Base-by-base conservation (phyloP, 2,888 invertebrate genomes). In the Agriopis leucophaearia region DNA sequence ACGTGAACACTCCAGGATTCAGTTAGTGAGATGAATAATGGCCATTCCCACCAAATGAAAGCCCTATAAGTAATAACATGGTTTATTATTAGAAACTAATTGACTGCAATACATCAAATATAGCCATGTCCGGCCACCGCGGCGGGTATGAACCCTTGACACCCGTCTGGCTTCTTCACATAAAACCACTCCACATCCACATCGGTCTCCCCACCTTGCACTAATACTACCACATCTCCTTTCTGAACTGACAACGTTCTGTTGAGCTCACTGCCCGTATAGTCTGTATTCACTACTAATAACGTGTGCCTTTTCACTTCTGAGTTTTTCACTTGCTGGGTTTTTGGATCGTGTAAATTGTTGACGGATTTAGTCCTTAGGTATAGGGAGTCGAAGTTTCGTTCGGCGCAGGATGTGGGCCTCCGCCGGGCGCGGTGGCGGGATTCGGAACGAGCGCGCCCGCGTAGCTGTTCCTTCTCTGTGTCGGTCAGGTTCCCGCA, bases 401-500 rank as follows among this genome's bases (percentile, higher is more conserved):
- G 95, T 89, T 97, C 97, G 0, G 96, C 96, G 78, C 96, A 96
- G 1, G 88, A 96, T 0, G 88, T 83, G 40, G 88, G 78, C 56
- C 86, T 83, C 27, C 86, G 80, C 35, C 86, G 86, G 52, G 80
- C 81, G 8, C 94, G 94, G 66, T 95, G 94, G 16, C 96, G 95
- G 66, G 95, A 96, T 81, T 97, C 97, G 0, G 97, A 97, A 51
- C 95, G 95, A 0, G 96, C 95, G 66, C 96, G 94, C 0, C 94
- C 95, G 1, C 95, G 92, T 10, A 95, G 80, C 8, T 95, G 94
- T 74, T 95, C 96, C 80, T 97, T 97, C 81, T 97, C 97, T 9
- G 95, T 96, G 85, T 97, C 97, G 0, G 97, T 97, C 90, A 97
- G 95, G 85, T 97, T 97, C 15, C 97, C 97, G 72, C 96, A 96